A percentile compares a stretch with the other conserved stretches of the same genome.
These are phyloP conservation scores for human DNA, from an alignment of 2,113 vertebrate genomes.

Conservation along the genomic window GRCh38 chr13:59946501-59947000, in stretches of 20 bases:
- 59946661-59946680: not conserved
- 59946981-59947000: slow-evolving; percentile 80
- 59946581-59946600: not conserved
- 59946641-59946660: not conserved
- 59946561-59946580: slow-evolving; percentile 23
- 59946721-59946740: slow-evolving; percentile 19
- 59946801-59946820: slow-evolving; percentile 40
- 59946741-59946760: not conserved
- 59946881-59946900: not conserved
- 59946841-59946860: slow-evolving; percentile 23
- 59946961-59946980: slow-evolving; percentile 76
- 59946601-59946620: slow-evolving; percentile 1
- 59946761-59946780: not conserved
- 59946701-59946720: slow-evolving; percentile 42
- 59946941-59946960: slow-evolving; percentile 68
- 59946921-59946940: slow-evolving; percentile 49
- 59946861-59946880: slow-evolving; percentile 46
- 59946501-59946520: not conserved
- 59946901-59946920: slow-evolving; percentile 46
- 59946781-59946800: not conserved
- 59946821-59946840: slow-evolving; percentile 43
- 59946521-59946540: not conserved
- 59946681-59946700: not conserved
- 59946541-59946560: not conserved
- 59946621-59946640: not conserved